Evolutionary conservation across 2,113 vertebrate species (phyloP).

Genomic region (Calypte anna): DNA sequence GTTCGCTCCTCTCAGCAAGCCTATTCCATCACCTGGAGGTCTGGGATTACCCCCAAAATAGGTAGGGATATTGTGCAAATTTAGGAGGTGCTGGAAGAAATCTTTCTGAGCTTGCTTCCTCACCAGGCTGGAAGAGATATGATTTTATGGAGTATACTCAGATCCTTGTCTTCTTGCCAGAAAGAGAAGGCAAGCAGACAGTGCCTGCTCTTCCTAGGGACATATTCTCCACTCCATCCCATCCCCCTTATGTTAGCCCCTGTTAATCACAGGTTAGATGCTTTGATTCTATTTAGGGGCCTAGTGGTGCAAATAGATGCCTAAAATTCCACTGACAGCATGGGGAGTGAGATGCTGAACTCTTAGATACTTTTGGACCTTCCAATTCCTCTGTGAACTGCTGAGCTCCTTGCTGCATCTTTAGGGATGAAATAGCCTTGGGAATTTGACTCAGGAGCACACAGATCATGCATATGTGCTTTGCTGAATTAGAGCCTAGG

Average conservation of each 20-base stretch:
- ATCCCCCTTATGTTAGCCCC: neutral
- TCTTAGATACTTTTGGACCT: neutral
- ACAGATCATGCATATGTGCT: fast-evolving
- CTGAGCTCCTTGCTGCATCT: neutral
- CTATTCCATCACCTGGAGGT: neutral
- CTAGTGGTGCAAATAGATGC: neutral
- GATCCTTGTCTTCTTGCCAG: neutral
- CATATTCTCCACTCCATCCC: neutral
- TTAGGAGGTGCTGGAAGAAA: neutral
- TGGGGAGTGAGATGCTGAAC: neutral
- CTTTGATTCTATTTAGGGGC: neutral
- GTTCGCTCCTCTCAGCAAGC: neutral
- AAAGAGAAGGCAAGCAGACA: neutral
- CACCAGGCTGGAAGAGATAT: neutral
- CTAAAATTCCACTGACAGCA: neutral
- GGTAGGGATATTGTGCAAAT: neutral
- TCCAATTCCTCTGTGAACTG: neutral
- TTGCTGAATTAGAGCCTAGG: neutral
- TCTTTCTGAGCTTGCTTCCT: neutral
- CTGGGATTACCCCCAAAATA: neutral
- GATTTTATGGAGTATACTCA: neutral
- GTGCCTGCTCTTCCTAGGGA: neutral
- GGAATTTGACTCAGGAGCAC: fast-evolving
- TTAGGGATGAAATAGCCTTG: neutral
- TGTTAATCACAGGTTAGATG: neutral